phyloP scores from a whole-genome alignment of 2,797 vertebrate species.

The Pagetopsis macropterus region DNA sequence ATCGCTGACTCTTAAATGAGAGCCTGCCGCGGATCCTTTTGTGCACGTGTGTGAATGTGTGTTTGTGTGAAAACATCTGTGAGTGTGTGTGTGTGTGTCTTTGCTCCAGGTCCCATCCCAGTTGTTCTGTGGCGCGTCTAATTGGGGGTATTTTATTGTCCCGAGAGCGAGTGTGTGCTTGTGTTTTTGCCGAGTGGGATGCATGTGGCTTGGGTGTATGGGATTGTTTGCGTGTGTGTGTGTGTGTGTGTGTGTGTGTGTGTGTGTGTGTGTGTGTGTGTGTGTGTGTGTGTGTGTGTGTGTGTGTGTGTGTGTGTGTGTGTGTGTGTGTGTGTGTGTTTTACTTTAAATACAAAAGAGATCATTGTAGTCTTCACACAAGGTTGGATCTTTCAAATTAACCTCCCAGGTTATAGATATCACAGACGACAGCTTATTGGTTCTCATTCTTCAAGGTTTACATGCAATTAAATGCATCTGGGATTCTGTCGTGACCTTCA shows the following conservation, averaged over 20 bases:
- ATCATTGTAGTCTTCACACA: constrained; percentile 24
- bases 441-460: constrained; percentile 31
- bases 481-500: constrained; percentile 34
- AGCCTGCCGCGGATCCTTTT: constrained; percentile 55
- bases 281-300: constrained; percentile 13
- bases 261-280: constrained; percentile 23
- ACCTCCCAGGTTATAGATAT: constrained; percentile 12
- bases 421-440: background rate
- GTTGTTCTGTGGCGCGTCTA: constrained; percentile 69
- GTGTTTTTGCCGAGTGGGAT: constrained; percentile 32
- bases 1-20: constrained; percentile 72
- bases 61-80: constrained; percentile 12
- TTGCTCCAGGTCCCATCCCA: constrained; percentile 73
- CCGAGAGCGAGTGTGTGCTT: constrained; percentile 40
- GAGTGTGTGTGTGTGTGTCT: constrained; percentile 27
- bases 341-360: constrained; percentile 33
- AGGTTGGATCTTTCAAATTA: constrained; percentile 40
- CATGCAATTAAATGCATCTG: constrained; percentile 27
- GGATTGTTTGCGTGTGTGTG: background rate
- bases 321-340: constrained; percentile 7
- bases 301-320: constrained; percentile 10
- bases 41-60: constrained; percentile 13
- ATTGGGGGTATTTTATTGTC: constrained; percentile 77
- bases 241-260: constrained; percentile 1
- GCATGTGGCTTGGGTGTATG: constrained; percentile 15